phyloP scores from a whole-genome alignment of 2,113 vertebrate species.

The Oryzias melastigma region DNA sequence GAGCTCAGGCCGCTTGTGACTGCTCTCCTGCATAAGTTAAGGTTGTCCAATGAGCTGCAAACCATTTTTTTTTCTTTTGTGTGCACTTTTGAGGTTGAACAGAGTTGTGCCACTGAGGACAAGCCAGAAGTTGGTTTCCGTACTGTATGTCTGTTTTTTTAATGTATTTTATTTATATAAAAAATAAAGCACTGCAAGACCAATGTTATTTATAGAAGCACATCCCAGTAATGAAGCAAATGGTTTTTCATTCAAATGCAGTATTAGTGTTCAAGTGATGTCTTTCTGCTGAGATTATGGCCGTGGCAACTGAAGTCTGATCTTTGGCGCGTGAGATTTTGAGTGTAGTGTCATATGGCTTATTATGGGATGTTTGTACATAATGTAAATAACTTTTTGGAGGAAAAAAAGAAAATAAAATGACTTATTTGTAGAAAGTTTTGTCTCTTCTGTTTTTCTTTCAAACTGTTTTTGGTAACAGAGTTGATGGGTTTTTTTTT shows the following conservation, averaged over 20 bases:
- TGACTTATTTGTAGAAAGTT: slow-evolving; percentile 54
- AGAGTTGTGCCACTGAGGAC: slow-evolving; percentile 38
- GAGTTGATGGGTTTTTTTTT: not conserved
- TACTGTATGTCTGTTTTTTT: slow-evolving; percentile 66
- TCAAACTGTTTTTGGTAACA: not conserved
- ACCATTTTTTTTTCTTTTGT: slow-evolving; percentile 31
- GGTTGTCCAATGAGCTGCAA: slow-evolving; percentile 12
- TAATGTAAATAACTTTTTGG: slow-evolving; percentile 73
- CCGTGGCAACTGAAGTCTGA: slow-evolving; percentile 57
- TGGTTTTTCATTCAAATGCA: slow-evolving; percentile 48
- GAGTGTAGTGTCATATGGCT: slow-evolving; percentile 49
- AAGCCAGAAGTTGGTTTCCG: slow-evolving; percentile 34
- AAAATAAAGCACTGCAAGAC: slow-evolving; percentile 75
- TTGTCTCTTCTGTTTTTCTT: not conserved
- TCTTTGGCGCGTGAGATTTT: slow-evolving; percentile 43
- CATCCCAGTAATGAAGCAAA: slow-evolving; percentile 58
- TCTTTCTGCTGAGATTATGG: slow-evolving; percentile 68
- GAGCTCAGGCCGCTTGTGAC: not conserved
- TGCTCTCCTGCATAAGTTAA: slow-evolving; percentile 15
- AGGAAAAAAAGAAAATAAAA: slow-evolving; percentile 56
- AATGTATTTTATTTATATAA: slow-evolving; percentile 74
- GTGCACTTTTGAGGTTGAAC: slow-evolving; percentile 49
- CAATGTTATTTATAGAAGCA: slow-evolving; percentile 73
- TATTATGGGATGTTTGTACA: slow-evolving; percentile 61
- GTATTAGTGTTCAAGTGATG: slow-evolving; percentile 43